Conservation (phyloP, 2,888 invertebrate species). For the Petrophora chlorosata region DNA sequence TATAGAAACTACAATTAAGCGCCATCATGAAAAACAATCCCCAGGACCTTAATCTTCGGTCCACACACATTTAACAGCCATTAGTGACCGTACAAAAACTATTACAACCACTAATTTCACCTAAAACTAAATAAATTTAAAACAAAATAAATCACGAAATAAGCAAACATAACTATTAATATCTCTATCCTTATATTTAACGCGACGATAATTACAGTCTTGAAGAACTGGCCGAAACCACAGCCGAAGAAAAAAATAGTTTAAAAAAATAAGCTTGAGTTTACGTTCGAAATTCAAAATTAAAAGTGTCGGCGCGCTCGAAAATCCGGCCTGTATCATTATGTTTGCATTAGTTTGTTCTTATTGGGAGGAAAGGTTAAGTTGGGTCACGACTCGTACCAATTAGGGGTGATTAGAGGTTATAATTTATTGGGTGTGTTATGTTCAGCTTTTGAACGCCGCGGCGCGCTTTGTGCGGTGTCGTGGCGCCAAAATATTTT, state of each 20-base stretch:
- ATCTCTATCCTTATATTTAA: slow-evolving; percentile 82
- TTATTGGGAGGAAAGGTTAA: slow-evolving; percentile 78
- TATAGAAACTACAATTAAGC: slow-evolving; percentile 29
- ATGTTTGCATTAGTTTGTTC: slow-evolving; percentile 79
- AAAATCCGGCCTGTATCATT: slow-evolving; percentile 69
- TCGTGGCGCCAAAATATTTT: slow-evolving; percentile 66
- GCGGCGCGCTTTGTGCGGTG: slow-evolving; percentile 64
- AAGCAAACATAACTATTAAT: slow-evolving; percentile 77
- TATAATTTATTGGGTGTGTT: slow-evolving; percentile 81
- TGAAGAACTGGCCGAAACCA: slow-evolving; percentile 36
- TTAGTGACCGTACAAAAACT: slow-evolving; percentile 70
- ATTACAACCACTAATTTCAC: slow-evolving; percentile 73
- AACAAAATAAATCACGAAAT: slow-evolving; percentile 79
- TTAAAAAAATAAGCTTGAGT: slow-evolving; percentile 35
- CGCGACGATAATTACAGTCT: slow-evolving; percentile 75
- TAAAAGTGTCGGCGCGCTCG: slow-evolving; percentile 30
- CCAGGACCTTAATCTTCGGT: slow-evolving; percentile 36
- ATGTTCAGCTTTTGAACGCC: slow-evolving; percentile 50
- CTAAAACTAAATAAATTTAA: slow-evolving; percentile 75
- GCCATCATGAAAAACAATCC: slow-evolving; percentile 20
- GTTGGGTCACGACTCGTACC: slow-evolving; percentile 81
- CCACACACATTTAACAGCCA: slow-evolving; percentile 74
- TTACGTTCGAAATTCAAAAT: slow-evolving; percentile 78
- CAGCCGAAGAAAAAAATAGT: slow-evolving; percentile 12
- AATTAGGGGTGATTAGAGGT: slow-evolving; percentile 81